Base-by-base conservation (phyloP, 2,113 vertebrate genomes). In the Eretmochelys imbricata region DNA sequence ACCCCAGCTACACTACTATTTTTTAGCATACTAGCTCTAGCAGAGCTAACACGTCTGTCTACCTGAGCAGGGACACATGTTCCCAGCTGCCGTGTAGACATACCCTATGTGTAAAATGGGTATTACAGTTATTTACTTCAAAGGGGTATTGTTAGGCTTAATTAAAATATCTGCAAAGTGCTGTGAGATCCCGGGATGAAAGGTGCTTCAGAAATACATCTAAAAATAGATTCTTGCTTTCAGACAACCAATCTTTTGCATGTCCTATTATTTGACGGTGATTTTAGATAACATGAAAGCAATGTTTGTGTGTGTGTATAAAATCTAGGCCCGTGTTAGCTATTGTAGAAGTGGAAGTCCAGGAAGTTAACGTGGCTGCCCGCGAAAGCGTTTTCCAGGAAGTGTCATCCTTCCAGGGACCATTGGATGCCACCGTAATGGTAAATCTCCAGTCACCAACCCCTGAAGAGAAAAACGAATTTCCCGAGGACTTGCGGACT, bases 351-450 rank as follows among this genome's bases (percentile, higher is more conserved):
- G 98, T 99, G 84, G 98, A 99, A 88, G 97, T 98, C 51, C 98
- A 98, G 93, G 98, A 99, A 93, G 98, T 99, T 29, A 96, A 98
- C 12, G 75, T 97, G 80, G 95, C 97, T 69, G 98, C 98, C 35
- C 98, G 98, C 82, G 98, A 99, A 88, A 97, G 69, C 81, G 96
- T 99, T 93, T 98, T 99, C 97, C 98, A 98, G 93, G 98, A 98
- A 95, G 98, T 99, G 51, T 98, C 98, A 46, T 98, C 98, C 27
- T 98, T 98, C 96, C 98, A 98, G 96, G 98, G 98, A 17, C 98
- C 98, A 5, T 89, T 98, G 78, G 98, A 99, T 59, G 98, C 98
- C 88, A 99, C 98, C 0, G 98, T 99, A 6, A 96, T 98, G 24
- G 97, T 99, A 31, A 97, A 98, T 93, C 94, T 99, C 4, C 93